A percentile compares a stretch with the other conserved stretches of the same genome.
These are phyloP conservation scores for Neofelis nebulosa DNA, from an alignment of 2,113 vertebrate species.

Conservation along the genomic window DNA sequence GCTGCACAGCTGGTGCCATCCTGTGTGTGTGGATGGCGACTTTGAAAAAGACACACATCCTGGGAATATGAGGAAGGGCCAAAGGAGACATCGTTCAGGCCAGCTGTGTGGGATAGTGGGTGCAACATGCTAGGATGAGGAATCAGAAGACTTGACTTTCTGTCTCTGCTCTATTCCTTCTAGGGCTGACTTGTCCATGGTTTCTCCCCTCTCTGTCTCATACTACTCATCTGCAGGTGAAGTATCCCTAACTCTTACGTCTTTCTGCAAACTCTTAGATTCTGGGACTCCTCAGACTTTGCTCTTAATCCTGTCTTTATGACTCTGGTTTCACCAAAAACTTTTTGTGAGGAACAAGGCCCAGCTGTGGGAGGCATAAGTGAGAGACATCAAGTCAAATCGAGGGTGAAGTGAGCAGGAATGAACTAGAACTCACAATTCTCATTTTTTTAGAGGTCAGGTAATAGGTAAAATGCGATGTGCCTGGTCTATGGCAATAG, in stretches of 20 bases:
- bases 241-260: not conserved
- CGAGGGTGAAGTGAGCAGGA: not conserved
- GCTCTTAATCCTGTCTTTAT: constrained; percentile 58
- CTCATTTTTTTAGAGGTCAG: not conserved
- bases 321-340: constrained; percentile 61
- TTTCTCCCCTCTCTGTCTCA: constrained; percentile 8
- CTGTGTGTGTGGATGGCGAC: not conserved
- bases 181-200: not conserved
- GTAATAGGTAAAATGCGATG: not conserved
- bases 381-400: not conserved
- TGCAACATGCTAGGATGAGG: not conserved
- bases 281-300: constrained; percentile 47
- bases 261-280: constrained; percentile 29
- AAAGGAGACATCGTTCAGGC: not conserved
- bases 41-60: not conserved
- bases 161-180: not conserved
- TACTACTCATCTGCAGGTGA: not conserved
- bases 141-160: not conserved
- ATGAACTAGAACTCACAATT: not conserved
- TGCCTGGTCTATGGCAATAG: not conserved
- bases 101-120: not conserved
- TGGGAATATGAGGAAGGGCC: not conserved
- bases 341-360: constrained; percentile 38
- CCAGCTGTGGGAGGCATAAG: constrained; percentile 27
- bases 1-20: not conserved